phyloP scores from a whole-genome alignment of 2,888 invertebrate species.

The Dermolepida albohirtum region DNA sequence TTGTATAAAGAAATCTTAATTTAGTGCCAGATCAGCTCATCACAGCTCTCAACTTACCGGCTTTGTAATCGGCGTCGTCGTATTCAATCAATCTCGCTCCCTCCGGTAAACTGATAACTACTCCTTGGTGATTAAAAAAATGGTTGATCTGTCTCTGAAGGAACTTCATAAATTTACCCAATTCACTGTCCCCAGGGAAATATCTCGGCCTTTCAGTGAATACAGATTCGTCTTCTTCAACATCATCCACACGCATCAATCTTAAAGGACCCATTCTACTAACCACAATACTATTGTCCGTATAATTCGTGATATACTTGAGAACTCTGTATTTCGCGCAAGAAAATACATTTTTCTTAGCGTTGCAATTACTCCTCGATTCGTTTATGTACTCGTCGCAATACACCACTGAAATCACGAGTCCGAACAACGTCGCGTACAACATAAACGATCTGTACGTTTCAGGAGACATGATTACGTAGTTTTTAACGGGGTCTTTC shows the following conservation, averaged over 20 bases:
- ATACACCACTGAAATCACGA: slow-evolving; percentile 2
- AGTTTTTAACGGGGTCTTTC: slow-evolving; percentile 3
- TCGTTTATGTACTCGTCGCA: slow-evolving; percentile 56
- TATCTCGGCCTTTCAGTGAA: slow-evolving; percentile 47
- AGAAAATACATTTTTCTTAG: slow-evolving; percentile 51
- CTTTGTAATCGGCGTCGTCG: slow-evolving; percentile 37
- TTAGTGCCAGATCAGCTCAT: too few relatives aligned
- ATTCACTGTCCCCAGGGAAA: slow-evolving; percentile 52
- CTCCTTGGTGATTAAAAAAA: slow-evolving; percentile 55
- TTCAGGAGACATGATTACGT: slow-evolving; percentile 13
- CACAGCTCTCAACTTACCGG: slow-evolving; percentile 41
- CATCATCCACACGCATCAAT: slow-evolving; percentile 52
- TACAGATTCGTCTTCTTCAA: slow-evolving; percentile 43
- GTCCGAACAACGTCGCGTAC: not conserved
- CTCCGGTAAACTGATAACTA: slow-evolving; percentile 55
- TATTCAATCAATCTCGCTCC: slow-evolving; percentile 52
- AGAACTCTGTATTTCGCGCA: slow-evolving; percentile 57
- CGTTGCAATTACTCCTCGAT: slow-evolving; percentile 52
- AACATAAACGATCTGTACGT: slow-evolving; percentile 4
- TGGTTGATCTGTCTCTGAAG: slow-evolving; percentile 54
- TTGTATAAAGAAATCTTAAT: too few relatives aligned
- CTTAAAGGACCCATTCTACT: slow-evolving; percentile 49
- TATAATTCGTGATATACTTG: slow-evolving; percentile 54
- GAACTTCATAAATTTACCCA: slow-evolving; percentile 57
- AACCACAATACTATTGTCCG: slow-evolving; percentile 48